Evolutionary conservation across 2,797 vertebrate species (phyloP), one percentile per base, ranked within the genome.

Genomic region (Botia kubotai): DNA sequence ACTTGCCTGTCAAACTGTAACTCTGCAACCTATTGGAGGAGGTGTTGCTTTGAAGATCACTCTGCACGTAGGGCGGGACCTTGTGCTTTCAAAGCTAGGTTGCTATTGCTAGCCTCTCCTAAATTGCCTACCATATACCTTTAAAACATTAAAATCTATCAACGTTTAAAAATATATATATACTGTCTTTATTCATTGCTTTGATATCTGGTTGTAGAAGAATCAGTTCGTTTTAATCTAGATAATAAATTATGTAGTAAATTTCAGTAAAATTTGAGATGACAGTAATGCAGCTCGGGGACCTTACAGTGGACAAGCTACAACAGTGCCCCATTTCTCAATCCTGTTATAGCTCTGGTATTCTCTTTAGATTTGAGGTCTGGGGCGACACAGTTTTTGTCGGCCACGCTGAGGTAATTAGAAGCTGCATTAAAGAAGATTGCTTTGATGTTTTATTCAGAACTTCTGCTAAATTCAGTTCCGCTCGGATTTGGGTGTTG

Each of bases 251-350:
- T 3, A 70, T 78, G 29, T 12, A 62, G 23, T 16, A 23, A 17
- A 69, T 77, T 69, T 13, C 58, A 52, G 39, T 12, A 48, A 29
- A 78, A 52, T 26, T 72, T 17, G 77, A 50, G 52, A 21, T 78
- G 75, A 67, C 57, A 52, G 63, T 62, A 68, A 52, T 39, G 70
- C 26, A 5, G 16, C 3, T 36, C 3, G 6, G 43, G 69, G 48
- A 55, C 66, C 29, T 71, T 26, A 89, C 14, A 85, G 70, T 80
- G 83, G 81, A 76, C 63, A 88, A 82, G 73, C 78, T 86, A 46
- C 33, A 23, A 62, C 69, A 73, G 36, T 91, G 90, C n/a, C 90
- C 90, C 82, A 90, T 88, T 92, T 93, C 83, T 85, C 80, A 82
- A n/a, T 83, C 86, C 87, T 84, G 80, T 75, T 83, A 84, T 86